Evolutionary conservation across 2,113 vertebrate genomes (phyloP), one percentile per base, ranked within the genome.

Genomic region (Coregonus clupeaformis): DNA sequence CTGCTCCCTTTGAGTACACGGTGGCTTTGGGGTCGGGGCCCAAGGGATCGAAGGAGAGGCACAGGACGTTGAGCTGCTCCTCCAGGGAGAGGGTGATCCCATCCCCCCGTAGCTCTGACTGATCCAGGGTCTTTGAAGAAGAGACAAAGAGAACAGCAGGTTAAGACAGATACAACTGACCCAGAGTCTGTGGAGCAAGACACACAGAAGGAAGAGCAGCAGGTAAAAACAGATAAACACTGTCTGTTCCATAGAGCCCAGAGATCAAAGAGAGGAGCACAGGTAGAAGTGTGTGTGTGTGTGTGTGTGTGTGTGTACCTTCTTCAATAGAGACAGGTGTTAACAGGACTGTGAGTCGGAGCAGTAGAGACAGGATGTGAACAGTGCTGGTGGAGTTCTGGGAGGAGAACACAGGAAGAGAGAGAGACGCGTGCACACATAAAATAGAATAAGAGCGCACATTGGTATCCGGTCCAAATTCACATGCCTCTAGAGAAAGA

Each of bases 331-430:
- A 1, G 98, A 98, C 42, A 95, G 93, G 69, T 99, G 97, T 52
- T 96, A 96, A 92, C 97, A 99, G 84, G 96, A 97, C 85, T 99
- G 98, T 93, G 47, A 99, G 96, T 9, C 97, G 92, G 82, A 99
- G 91, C 81, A 99, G 67, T 84, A 97, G 91, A 0, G 98, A 97
- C 84, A 98, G 86, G 74, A 99, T 94, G 6, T 98, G 96, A 59
- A 85, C 91, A 0, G 96, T 92, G 79, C 95, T 97, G 83, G 93
- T 97, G 83, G 93, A 89, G 63, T 85, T 88, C 57, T 79, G 88
- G 1, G 90, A 85, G 0, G 73, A 67, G 0, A 76, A 9, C 25
- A 52, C 20, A 0, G 78, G 36, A 20, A 6, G 9, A 24, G 60
- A 25, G 22, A 60, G 1, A 11, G 14, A 32, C 0, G 63, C 29